These are phyloP conservation scores for Drosophila pseudoananassae DNA, from an alignment of 1,140 invertebrate species.

Conservation along the genomic window DNA sequence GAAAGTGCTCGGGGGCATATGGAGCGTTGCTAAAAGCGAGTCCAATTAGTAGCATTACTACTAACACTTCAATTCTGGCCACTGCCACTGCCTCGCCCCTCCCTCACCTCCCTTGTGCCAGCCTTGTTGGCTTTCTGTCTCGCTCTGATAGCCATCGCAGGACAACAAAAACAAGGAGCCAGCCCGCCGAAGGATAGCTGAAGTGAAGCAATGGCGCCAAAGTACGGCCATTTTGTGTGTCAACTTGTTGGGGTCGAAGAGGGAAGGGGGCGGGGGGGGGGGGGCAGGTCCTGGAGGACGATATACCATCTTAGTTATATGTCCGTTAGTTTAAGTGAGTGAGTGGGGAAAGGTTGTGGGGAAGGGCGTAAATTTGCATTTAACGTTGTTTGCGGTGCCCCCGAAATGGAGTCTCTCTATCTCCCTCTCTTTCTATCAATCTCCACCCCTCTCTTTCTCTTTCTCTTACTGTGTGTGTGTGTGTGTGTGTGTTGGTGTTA, in stretches of 20 bases:
- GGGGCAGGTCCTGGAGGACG: not conserved
- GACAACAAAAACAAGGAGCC: slow-evolving; percentile 28
- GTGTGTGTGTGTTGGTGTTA: slow-evolving; percentile 23
- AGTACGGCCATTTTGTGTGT: slow-evolving; percentile 79
- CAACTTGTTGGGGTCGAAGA: slow-evolving; percentile 26
- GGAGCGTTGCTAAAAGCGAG: slow-evolving; percentile 77
- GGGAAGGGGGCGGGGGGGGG: slow-evolving; percentile 4
- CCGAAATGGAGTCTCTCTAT: slow-evolving; percentile 51
- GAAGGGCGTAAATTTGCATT: slow-evolving; percentile 75
- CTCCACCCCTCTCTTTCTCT: too few species aligned
- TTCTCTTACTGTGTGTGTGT: too few species aligned
- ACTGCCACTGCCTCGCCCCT: slow-evolving; percentile 8
- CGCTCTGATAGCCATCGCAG: slow-evolving; percentile 48
- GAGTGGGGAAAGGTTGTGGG: not conserved
- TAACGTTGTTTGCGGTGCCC: slow-evolving; percentile 80
- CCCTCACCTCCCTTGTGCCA: not conserved
- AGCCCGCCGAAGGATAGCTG: slow-evolving; percentile 28
- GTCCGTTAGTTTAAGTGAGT: not conserved
- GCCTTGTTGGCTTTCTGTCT: not conserved
- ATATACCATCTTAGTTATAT: slow-evolving; percentile 10
- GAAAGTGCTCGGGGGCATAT: slow-evolving; percentile 44
- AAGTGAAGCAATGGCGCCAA: slow-evolving; percentile 73
- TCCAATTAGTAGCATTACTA: slow-evolving; percentile 83
- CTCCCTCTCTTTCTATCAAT: not conserved
- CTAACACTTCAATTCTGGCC: slow-evolving; percentile 80